These are phyloP conservation scores for Ptychoptera contaminata DNA, from an alignment of 2,888 invertebrate species.

Conservation along the genomic window DNA sequence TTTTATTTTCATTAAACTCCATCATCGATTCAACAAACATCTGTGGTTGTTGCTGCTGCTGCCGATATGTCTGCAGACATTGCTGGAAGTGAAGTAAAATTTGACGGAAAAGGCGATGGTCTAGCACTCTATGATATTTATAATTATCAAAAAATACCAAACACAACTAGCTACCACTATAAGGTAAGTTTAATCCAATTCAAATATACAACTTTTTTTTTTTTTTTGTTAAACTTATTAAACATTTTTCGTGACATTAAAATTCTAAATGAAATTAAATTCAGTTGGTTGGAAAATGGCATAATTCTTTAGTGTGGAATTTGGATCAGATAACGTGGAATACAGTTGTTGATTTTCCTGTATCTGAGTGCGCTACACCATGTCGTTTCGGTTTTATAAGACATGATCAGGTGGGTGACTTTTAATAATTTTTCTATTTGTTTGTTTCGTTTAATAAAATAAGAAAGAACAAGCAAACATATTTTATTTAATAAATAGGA, in stretches of 20 bases:
- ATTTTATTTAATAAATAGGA: slow-evolving; percentile 38
- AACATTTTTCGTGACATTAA: too few species aligned
- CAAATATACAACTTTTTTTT: slow-evolving; percentile 1
- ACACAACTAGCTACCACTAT: slow-evolving; percentile 28
- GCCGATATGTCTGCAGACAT: slow-evolving; percentile 39
- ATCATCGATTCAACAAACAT: not conserved
- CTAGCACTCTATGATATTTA: slow-evolving; percentile 56
- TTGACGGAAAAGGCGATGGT: slow-evolving; percentile 58
- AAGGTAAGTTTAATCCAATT: slow-evolving; percentile 21
- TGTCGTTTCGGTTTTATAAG: slow-evolving; percentile 51
- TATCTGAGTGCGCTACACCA: slow-evolving; percentile 52
- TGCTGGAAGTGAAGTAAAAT: slow-evolving; percentile 48
- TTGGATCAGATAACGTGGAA: slow-evolving; percentile 36
- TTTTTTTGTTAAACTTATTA: too few species aligned
- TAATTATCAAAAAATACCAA: slow-evolving; percentile 42
- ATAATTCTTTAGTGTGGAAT: slow-evolving; percentile 35
- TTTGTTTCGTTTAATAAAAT: not conserved
- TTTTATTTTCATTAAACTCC: not conserved
- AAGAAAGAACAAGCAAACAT: too few species aligned
- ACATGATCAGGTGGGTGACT: slow-evolving; percentile 37
- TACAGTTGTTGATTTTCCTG: slow-evolving; percentile 36
- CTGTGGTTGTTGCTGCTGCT: slow-evolving; percentile 3
- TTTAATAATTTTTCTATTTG: not conserved
- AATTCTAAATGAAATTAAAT: slow-evolving; percentile 3
- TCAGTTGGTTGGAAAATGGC: slow-evolving; percentile 46